These are phyloP conservation scores for Thalassophryne amazonica DNA, from an alignment of 2,797 vertebrate species.

Conservation along the genomic window DNA sequence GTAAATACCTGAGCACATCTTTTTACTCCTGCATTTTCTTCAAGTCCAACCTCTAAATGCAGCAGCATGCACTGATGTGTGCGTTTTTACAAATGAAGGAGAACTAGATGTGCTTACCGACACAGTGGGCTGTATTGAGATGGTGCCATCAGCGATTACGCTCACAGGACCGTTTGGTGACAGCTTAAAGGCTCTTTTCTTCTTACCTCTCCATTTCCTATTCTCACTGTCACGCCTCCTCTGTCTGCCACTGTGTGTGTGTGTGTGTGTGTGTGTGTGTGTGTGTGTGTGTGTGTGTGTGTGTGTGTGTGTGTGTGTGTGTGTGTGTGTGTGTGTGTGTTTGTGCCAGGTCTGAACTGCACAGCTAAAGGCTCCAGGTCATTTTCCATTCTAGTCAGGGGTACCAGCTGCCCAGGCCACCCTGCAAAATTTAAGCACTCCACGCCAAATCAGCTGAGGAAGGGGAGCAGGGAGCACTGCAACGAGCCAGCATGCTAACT, in stretches of 20 bases:
- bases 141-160: slow-evolving; percentile 57
- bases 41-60: slow-evolving; percentile 17
- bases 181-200: slow-evolving; percentile 64
- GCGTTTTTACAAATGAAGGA: slow-evolving; percentile 28
- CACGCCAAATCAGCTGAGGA: slow-evolving; percentile 42
- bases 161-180: slow-evolving; percentile 53
- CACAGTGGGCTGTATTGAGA: slow-evolving; percentile 52
- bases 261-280: slow-evolving; percentile 3
- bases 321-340: neutral
- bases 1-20: slow-evolving; percentile 15
- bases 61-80: slow-evolving; percentile 3
- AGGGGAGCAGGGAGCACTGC: slow-evolving; percentile 19
- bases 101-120: slow-evolving; percentile 53
- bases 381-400: slow-evolving; percentile 71
- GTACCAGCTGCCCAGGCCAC: slow-evolving; percentile 54
- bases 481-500: slow-evolving; percentile 10
- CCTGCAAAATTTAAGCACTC: slow-evolving; percentile 55
- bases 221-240: slow-evolving; percentile 46
- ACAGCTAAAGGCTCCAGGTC: slow-evolving; percentile 53
- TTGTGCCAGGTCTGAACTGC: slow-evolving; percentile 41
- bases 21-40: slow-evolving; percentile 2
- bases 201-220: slow-evolving; percentile 51
- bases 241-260: no score
- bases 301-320: slow-evolving; percentile 14
- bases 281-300: slow-evolving; percentile 18